Base-by-base conservation (phyloP, 2,113 vertebrate species). In the Thoracochromis brauschi region DNA sequence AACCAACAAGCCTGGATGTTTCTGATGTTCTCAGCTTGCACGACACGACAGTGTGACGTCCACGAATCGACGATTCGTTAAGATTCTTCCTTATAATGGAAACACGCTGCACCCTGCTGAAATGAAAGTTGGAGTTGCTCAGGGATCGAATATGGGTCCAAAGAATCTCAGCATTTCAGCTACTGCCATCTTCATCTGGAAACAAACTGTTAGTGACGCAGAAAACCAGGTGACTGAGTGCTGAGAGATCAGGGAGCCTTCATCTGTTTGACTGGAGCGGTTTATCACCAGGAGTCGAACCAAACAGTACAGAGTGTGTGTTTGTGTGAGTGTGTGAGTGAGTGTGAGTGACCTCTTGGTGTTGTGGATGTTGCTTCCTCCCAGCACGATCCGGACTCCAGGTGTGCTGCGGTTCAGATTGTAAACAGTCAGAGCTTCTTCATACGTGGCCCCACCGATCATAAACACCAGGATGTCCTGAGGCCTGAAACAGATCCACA, bases 401-500 rank as follows among this genome's bases (percentile, higher is more conserved):
- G 98, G 97, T 24, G 96, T 97, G 91, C 90, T 96, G 12, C 98
- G 97, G 95, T 99, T 99, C 85, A 99, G 96, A 94, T 97, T 99
- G 87, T 98, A 99, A 19, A 99, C 97, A 0, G 96, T 87, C 75
- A 98, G 96, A 0, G 98, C 98, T 93, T 99, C 98, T 87, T 99
- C 98, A 1, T 99, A 99, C 0, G 97, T 99, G 10, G 97, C 97
- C 9, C 98, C 98, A n/a, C 98, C 98, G 0, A 99, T 98, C 17
- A 99, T 21, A 81, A 99, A 99, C 29, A 98, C 97, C 0, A 99
- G 93, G 19, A 99, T 97, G 63, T 99, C 98, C 86, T 99, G 98
- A 79, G 98, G 98, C 91, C 98, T 99, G 94, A 14, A 4, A 45
- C 16, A 89, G 3, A 79, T 21, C 26, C 21, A 58, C 68, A 45